Evolutionary conservation across 1,140 invertebrate species (phyloP), one percentile per base, ranked within the genome.

Genomic region (Atta colombica): DNA sequence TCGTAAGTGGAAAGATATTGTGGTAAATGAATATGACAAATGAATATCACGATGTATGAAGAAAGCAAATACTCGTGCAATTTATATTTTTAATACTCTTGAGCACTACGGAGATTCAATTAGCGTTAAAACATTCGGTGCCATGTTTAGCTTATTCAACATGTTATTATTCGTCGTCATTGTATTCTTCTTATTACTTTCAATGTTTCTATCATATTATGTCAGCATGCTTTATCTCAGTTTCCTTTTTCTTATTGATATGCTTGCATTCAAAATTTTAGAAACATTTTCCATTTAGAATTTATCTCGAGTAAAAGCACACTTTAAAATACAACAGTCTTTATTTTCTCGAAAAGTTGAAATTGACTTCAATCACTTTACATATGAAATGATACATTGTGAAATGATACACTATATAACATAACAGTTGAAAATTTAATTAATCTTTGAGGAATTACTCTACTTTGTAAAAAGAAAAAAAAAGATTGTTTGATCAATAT

Each of bases 181-280:
- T n/a, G 61, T 51, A 68, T 51, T 78, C 18, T 78, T 78, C 45
- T 66, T 66, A 18, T 78, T 78, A 66, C 77, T 31, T 63, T n/a
- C 39, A 49, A 77, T 35, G 58, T 77, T 35, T 55, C 8, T 49
- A 58, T 49, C 61, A 65, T n/a, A n/a, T 78, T 66, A 25, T 61
- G 16, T 66, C 31, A 51, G 12, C 77, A 66, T 66, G 60, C 25
- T 66, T 78, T 78, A 78, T 78, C 45, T 78, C 18, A 28, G 12
- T 78, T 51, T 65, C 45, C 60, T 21, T 66, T 65, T 10, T 6
- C 18, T 31, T 45, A 77, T 28, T 66, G 60, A 65, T 75, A 61
- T 60, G 31, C 8, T 45, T 61, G 28, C 74, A 49, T 77, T 45
- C 35, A 21, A 6, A 78, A 66, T 61, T 49, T 66, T 78, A 66